Evolutionary conservation across 2,113 vertebrate genomes (phyloP), one percentile per base, ranked within the genome.

Genomic region (Manacus vitellinus): DNA sequence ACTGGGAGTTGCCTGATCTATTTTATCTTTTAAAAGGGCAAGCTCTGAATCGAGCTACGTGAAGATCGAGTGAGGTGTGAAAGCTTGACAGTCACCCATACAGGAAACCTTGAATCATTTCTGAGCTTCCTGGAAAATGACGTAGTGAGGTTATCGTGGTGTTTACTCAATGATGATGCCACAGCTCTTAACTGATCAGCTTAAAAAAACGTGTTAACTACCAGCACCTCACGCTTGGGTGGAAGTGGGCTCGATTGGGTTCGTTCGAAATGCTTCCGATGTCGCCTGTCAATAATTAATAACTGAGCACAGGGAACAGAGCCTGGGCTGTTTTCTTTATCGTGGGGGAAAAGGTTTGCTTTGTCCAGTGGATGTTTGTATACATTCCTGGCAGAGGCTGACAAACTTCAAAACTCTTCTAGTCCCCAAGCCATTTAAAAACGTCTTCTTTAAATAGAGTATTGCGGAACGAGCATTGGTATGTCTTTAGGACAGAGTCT

Each of bases 31-130:
- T 31, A 11, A 67, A 90, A 95, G 93, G 78, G 65, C 71, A 12
- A 59, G n/a, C 67, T 75, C 37, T 82, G 86, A 94, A 72, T 73
- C 17, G 14, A 59, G 47, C 31, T 56, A 0, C 0, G 0, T 13
- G 68, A 85, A 80, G 91, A 56, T 30, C 0, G 19, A 94, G 72
- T 44, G 88, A 93, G 75, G 85, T 73, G 75, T 8, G 16, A 86
- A 68, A 88, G 70, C 65, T 35, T 76, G 71, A 88, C 62, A 76
- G 94, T 72, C 81, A 52, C 14, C 37, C 54, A 13, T 84, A 87
- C 92, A 94, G 94, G 93, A 97, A 97, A 88, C n/a, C 76, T 85
- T 96, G 95, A 95, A 47, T 96, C 65, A 94, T 92, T 85, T 91
- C 70, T 67, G 15, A 74, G 76, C 94, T 97, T 97, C 89, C 95